phyloP scores from a whole-genome alignment of 1,140 invertebrate genomes.

The Trachymyrmex septentrionalis region DNA sequence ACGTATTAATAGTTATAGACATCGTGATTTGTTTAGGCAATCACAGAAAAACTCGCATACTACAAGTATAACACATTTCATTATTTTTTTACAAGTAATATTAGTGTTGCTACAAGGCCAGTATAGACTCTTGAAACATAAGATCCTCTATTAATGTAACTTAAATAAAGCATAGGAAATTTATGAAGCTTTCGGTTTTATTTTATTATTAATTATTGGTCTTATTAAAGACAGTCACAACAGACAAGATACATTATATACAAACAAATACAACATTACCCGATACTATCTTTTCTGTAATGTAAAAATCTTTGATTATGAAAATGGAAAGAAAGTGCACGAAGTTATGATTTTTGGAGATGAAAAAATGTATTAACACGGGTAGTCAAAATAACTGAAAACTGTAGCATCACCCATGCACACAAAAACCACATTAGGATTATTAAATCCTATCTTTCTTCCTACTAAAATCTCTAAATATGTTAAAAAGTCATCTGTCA shows the following conservation, averaged over 20 bases:
- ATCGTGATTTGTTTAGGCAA: constrained; percentile 13
- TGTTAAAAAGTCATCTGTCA: constrained; percentile 44
- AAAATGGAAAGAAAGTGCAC: constrained; percentile 23
- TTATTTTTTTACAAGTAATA: constrained; percentile 38
- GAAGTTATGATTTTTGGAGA: constrained; percentile 3
- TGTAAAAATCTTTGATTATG: constrained; percentile 41
- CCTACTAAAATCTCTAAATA: constrained; percentile 41
- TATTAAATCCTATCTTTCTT: constrained; percentile 32
- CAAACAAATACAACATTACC: constrained; percentile 20
- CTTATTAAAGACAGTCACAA: constrained; percentile 25
- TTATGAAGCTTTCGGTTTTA: constrained; percentile 37
- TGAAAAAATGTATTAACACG: constrained; percentile 17
- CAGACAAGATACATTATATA: constrained; percentile 20
- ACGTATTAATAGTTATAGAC: constrained; percentile 8
- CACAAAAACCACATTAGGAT: constrained; percentile 40
- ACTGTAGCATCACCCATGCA: constrained; percentile 57
- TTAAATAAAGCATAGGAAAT: constrained; percentile 37
- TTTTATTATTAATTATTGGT: constrained; percentile 21
- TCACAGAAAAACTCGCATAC: constrained; percentile 7
- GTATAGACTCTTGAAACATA: constrained; percentile 33
- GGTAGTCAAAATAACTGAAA: constrained; percentile 49
- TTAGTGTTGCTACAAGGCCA: constrained; percentile 43
- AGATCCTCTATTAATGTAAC: not conserved
- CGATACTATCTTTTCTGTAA: not conserved
- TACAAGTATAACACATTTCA: constrained; percentile 30